Base-by-base conservation (phyloP, 1,140 invertebrate species). In the Hycleus cichorii region DNA sequence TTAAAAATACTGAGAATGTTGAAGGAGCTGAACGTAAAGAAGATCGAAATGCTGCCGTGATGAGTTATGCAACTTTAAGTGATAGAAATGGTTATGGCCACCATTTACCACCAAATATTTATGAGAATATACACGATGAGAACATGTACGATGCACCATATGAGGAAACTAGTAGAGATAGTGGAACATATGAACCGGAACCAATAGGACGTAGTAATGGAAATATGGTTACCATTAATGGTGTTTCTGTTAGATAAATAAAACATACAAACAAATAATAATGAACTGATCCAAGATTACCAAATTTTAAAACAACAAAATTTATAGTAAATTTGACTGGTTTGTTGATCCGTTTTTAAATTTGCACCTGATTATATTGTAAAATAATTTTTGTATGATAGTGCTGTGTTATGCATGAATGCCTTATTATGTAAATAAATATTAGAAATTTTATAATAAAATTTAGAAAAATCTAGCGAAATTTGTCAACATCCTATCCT, bases 1-100 rank as follows among this genome's bases (percentile, higher is more conserved):
- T 91, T 0, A 93, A 91, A 71, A 91, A 91, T 67, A 90, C 89
- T 0, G 89, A 91, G 71, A 91, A 91, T 64, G 83, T 93, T 7
- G 87, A 91, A 76, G 88, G 87, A 1, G 88, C 88, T 2, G 87
- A 90, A 65, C 77, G 87, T 25, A 91, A 91, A 71, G 89, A 91
- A 74, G 87, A 91, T 64, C 83, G 89, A 66, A 89, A 85, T 67
- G 88, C 89, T 0, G 87, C 89, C 0, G 89, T 91, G 0, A 90
- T 91, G 88, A 90, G 88, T 38, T 91, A 91, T 66, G 87, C 89
- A 8, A 89, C 84, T 9, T 73, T 89, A 1, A 88, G 85, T 64
- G 86, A 87, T 66, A 77, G 80, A n/a, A 81, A 81, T 61, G 78
- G 80, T 10, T 72, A 72, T 45, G 51, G 43, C 5, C 64, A 69